A percentile compares a stretch with the other conserved stretches of the same genome.
These are phyloP conservation scores for Onychorhynchus coronatus DNA, from an alignment of 2,113 vertebrate species.

Conservation along the genomic window DNA sequence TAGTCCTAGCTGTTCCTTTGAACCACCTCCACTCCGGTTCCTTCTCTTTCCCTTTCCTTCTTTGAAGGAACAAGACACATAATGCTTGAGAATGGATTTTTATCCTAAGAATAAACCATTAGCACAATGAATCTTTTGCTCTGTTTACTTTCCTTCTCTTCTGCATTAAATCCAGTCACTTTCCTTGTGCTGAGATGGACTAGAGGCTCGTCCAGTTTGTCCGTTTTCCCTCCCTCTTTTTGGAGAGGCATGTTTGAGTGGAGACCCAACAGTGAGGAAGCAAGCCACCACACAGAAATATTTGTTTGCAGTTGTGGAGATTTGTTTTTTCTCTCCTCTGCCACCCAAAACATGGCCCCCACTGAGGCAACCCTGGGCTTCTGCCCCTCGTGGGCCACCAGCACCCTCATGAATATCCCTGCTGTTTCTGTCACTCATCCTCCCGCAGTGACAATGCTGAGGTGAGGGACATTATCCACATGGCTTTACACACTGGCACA, in stretches of 20 bases:
- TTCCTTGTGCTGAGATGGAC: not conserved
- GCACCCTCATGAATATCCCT: not conserved
- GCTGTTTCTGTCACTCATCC: not conserved
- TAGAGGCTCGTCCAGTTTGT: not conserved
- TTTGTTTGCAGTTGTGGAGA: not conserved
- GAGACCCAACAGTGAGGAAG: not conserved
- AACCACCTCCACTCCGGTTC: not conserved
- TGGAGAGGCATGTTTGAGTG: not conserved
- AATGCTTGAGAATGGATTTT: not conserved
- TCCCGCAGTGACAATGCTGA: not conserved
- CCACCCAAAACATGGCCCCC: rapidly evolving
- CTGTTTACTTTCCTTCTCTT: not conserved
- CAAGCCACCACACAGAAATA: not conserved
- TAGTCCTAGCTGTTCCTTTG: not conserved
- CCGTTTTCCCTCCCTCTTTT: not conserved
- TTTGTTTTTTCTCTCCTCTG: not conserved
- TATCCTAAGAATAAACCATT: not conserved
- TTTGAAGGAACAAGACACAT: not conserved
- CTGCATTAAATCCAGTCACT: not conserved
- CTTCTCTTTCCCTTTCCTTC: not conserved
- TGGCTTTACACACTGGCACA: not conserved
- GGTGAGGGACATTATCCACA: not conserved
- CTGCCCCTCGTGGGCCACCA: not conserved
- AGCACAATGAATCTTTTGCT: not conserved
- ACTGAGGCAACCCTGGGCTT: not conserved